These are phyloP conservation scores for Porites rus DNA, from an alignment of 92 coral and sea anemone genomes.

Conservation along the genomic window DNA sequence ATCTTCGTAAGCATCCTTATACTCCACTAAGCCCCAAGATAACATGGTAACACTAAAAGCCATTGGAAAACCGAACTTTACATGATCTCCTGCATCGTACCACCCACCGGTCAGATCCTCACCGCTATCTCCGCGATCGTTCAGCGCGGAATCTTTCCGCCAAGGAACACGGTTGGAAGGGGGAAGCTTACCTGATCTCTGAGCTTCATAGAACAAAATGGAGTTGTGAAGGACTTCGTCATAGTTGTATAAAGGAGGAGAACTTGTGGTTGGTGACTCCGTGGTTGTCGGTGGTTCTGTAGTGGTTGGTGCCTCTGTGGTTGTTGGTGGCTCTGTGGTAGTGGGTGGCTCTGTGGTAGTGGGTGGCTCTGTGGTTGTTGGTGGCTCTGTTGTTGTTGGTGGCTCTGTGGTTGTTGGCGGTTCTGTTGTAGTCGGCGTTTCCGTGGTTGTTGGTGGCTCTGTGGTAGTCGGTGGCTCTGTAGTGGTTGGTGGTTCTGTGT, in stretches of 20 bases:
- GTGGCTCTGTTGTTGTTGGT: conserved; percentile 9
- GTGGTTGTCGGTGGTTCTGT: conserved; percentile 34
- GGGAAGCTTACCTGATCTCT: conserved; percentile 89
- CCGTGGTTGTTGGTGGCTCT: conserved; percentile 3
- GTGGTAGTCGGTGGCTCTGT: conserved; percentile 3
- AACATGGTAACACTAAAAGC: conserved; percentile 83
- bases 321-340: background rate
- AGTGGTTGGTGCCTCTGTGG: conserved; percentile 19
- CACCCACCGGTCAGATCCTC: conserved; percentile 91
- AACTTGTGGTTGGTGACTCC: background rate
- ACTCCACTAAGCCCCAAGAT: conserved; percentile 93
- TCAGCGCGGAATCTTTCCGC: conserved; percentile 90
- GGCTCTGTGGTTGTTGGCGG: background rate
- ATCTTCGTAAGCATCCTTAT: conserved; percentile 72
- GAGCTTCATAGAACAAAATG: conserved; percentile 91
- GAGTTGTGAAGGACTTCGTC: conserved; percentile 77
- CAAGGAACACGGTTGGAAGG: conserved; percentile 84
- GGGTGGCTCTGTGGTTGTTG: background rate
- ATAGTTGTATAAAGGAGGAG: conserved; percentile 51
- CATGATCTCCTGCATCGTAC: conserved; percentile 94
- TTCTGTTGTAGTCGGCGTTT: background rate
- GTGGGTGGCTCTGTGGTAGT: background rate
- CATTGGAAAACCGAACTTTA: conserved; percentile 97
- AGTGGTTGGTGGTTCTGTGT: conserved; percentile 9
- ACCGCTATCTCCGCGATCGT: conserved; percentile 64